Base-by-base conservation (phyloP, 2,113 vertebrate genomes). In the Camelus bactrianus region DNA sequence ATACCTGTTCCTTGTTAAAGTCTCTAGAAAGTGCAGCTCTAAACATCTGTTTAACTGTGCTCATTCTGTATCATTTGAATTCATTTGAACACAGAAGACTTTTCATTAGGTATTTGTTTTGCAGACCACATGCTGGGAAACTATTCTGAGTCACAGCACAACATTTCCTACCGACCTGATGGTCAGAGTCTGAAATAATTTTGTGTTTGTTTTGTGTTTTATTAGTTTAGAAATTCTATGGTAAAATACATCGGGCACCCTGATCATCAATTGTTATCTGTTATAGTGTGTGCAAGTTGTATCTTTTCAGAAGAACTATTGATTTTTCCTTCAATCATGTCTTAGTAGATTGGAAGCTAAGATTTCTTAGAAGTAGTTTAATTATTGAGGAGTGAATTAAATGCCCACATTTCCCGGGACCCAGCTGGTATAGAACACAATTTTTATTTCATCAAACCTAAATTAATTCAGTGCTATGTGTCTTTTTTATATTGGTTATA, bases 21-120 rank as follows among this genome's bases (percentile, higher is more conserved):
- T 62, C 16, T 94, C 73, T 56, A 67, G 32, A 84, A 95, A 90
- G 20, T 52, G 7, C 48, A 60, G 15, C 15, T 20, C 58, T 88
- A 35, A 98, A 88, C 26, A 94, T 88, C 80, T 94, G 84, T 77
- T 97, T 62, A 54, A 81, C 64, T 70, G 11, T 79, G 38, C 52
- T 94, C 72, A 58, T 89, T 79, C 85, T 76, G 72, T 13, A 86
- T 81, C 72, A 95, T 76, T 95, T 60, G 91, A 20, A 82, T 94
- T 67, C 87, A 93, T 94, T 92, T 95, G 81, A 76, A 42, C 77
- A 67, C 65, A 85, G 81, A 92, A 96, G 1, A 12, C 42, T 77
- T 94, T 96, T 81, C 58, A 77, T 70, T 54, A 76, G 24, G 26
- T 76, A 50, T 81, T 20, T 46, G 38, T 81, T 95, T 94, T 96